Percentiles rank a stretch among this genome's conserved stretches.
phyloP scores from a whole-genome alignment of 1,140 invertebrate genomes.

The Platyura marginata region DNA sequence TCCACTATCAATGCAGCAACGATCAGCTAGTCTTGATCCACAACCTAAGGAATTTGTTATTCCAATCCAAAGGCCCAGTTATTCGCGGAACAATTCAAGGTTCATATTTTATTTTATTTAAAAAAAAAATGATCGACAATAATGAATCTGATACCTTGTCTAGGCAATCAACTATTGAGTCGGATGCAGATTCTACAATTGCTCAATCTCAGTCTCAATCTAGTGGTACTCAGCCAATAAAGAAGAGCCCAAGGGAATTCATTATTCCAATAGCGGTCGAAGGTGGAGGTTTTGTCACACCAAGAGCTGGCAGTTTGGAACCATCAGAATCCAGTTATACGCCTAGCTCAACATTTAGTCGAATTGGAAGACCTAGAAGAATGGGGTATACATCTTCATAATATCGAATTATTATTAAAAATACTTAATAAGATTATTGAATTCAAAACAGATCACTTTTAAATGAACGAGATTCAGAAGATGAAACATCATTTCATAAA shows the following conservation, averaged over 20 bases:
- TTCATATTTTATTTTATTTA: too few species aligned
- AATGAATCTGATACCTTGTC: constrained; percentile 24
- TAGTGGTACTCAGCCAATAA: constrained; percentile 46
- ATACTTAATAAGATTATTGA: too few species aligned
- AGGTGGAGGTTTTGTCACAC: constrained; percentile 68
- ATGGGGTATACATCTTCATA: constrained; percentile 16
- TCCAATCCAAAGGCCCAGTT: constrained; percentile 34
- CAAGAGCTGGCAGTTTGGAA: constrained; percentile 52
- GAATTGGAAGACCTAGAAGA: constrained; percentile 13
- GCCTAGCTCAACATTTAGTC: constrained; percentile 22
- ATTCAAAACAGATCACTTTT: constrained; percentile 33
- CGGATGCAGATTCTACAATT: constrained; percentile 30
- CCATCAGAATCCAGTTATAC: constrained; percentile 39
- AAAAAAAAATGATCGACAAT: constrained; percentile 1
- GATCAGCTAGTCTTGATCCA: constrained; percentile 20
- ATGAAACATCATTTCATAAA: constrained; percentile 35
- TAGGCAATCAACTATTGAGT: constrained; percentile 46
- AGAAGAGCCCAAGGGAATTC: constrained; percentile 73
- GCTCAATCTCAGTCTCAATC: constrained; percentile 12
- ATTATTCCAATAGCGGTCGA: constrained; percentile 83
- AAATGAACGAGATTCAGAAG: constrained; percentile 51
- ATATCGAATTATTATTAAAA: too few species aligned
- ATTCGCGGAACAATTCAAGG: too few species aligned
- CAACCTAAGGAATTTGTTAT: constrained; percentile 41
- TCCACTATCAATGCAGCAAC: constrained; percentile 15